phyloP scores from a whole-genome alignment of 1,140 invertebrate species.

The Linepithema humile region DNA sequence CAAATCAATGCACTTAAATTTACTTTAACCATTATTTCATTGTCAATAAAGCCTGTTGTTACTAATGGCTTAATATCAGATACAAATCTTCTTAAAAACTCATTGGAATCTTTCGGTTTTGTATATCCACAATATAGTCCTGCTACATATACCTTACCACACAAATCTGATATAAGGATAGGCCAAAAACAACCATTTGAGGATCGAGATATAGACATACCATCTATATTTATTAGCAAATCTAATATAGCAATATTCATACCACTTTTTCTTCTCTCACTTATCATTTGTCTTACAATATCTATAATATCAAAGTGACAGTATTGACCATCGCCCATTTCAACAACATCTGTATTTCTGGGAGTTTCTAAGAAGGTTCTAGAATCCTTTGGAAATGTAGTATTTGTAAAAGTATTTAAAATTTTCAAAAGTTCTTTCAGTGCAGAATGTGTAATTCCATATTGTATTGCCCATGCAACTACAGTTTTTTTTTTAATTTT shows the following conservation, averaged over 20 bases:
- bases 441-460: background rate
- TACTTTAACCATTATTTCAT: constrained; percentile 25
- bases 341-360: background rate
- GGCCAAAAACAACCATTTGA: background rate
- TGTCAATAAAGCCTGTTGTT: background rate
- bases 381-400: background rate
- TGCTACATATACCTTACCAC: background rate
- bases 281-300: background rate
- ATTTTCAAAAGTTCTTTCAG: background rate
- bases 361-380: constrained; percentile 4
- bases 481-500: background rate
- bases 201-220: background rate
- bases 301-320: background rate
- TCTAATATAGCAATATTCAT: background rate
- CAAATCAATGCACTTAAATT: constrained; percentile 70
- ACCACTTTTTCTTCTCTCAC: background rate
- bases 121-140: constrained; percentile 17
- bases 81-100: background rate
- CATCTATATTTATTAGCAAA: constrained; percentile 11
- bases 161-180: constrained; percentile 4
- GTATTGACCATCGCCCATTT: constrained; percentile 10
- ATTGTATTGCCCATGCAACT: background rate
- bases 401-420: constrained; percentile 10
- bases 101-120: background rate
- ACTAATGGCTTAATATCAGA: background rate